Evolutionary conservation across 1,140 invertebrate genomes (phyloP), one percentile per base, ranked within the genome.

Genomic region (Camponotus vicinus): DNA sequence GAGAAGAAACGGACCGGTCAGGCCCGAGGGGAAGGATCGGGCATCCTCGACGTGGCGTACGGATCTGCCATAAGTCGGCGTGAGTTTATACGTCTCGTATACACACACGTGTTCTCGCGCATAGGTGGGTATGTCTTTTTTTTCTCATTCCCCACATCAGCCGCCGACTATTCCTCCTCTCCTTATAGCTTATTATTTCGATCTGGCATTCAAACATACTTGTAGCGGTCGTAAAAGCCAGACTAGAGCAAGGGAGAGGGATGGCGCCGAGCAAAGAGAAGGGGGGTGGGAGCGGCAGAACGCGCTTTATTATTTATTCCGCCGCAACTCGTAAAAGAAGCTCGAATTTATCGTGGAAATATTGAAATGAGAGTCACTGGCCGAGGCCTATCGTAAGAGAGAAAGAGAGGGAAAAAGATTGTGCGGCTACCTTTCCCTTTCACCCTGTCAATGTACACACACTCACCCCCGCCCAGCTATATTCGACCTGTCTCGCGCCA

Each of bases 271-370:
- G 66, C 49, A 52, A 52, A 52, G 66, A 32, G 9, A 78, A 71
- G 45, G 42, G 82, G 75, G 55, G 32, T 63, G 21, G 0, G n/a
- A 84, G 13, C 61, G 61, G 42, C 61, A 21, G 27, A 40, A 18
- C 40, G 55, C 18, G 21, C 1, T 89, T 90, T 91, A 92, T 93
- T 93, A 93, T 93, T 93, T 93, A 93, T 93, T 89, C 88, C 88
- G 71, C 42, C 64, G 88, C 67, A 55, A 90, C 89, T 92, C 92
- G 92, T 93, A 93, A 93, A 93, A 52, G 90, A 84, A 70, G 59
- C 75, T 75, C 91, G 91, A 91, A 93, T 93, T 93, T 93, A 93
- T 93, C 87, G 91, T 77, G 75, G 71, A 92, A 92, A 91, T 93
- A 93, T 93, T 93, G 88, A 92, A 92, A 93, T 90, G 87, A 92